Conservation (phyloP, 2,888 invertebrate species). For the Bellardia pandia region DNA sequence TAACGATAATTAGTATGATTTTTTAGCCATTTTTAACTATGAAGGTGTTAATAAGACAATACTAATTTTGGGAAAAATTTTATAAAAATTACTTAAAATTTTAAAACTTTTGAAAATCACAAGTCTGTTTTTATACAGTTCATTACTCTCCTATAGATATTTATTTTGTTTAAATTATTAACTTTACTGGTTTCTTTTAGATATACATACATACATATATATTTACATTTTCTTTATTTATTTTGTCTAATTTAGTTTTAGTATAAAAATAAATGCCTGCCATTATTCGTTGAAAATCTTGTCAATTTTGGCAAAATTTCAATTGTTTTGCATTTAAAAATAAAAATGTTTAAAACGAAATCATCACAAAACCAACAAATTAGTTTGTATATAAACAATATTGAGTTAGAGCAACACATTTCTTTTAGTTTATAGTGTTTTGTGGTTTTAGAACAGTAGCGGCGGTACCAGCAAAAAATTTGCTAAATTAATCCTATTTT, state of each 20-base stretch:
- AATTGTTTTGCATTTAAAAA: constrained; percentile 64
- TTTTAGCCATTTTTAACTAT: constrained; percentile 11
- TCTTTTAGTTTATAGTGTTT: constrained; percentile 7
- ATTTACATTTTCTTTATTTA: constrained; percentile 18
- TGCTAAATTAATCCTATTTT: neutral
- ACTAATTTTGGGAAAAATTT: neutral
- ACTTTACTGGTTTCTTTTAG: constrained; percentile 7
- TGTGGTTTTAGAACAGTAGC: neutral
- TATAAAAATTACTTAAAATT: too few species aligned
- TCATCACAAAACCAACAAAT: constrained; percentile 28
- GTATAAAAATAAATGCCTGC: constrained; percentile 22
- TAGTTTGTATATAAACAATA: constrained; percentile 40
- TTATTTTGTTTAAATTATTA: constrained; percentile 15
- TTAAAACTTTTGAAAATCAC: too few species aligned
- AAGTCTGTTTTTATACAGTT: constrained; percentile 3
- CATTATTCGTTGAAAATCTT: constrained; percentile 24
- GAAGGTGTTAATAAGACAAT: constrained; percentile 7
- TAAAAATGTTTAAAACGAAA: constrained; percentile 46
- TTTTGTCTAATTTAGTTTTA: constrained; percentile 33
- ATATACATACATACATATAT: neutral
- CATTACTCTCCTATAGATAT: constrained; percentile 61
- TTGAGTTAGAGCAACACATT: neutral
- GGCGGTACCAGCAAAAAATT: neutral
- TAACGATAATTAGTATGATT: neutral
- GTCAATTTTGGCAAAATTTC: constrained; percentile 70